A percentile compares a stretch with the other conserved stretches of the same genome.
phyloP scores from a whole-genome alignment of 2,797 vertebrate genomes.

The Smutsia gigantea region DNA sequence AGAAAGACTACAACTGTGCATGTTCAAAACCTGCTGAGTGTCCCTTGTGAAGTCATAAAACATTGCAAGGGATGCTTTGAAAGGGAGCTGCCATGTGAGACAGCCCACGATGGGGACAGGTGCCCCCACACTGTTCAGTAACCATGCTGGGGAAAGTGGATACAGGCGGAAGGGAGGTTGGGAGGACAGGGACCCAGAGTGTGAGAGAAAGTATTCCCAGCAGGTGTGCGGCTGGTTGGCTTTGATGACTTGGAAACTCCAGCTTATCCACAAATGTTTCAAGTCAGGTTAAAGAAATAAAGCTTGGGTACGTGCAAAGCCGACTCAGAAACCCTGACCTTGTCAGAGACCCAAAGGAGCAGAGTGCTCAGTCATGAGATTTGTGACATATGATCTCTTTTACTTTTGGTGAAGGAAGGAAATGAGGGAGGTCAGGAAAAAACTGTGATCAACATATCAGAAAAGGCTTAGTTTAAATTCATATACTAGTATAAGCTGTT shows the following conservation, averaged over 20 bases:
- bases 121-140: too few species aligned
- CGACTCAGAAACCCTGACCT: neutral
- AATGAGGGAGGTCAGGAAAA: neutral
- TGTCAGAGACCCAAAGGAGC: neutral
- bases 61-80: neutral
- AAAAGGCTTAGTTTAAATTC: neutral
- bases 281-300: neutral
- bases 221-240: neutral
- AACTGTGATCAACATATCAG: neutral
- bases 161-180: neutral
- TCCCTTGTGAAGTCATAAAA: too few species aligned
- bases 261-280: neutral
- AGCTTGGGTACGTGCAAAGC: rapidly evolving
- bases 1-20: neutral
- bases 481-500: neutral
- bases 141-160: neutral
- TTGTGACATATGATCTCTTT: neutral
- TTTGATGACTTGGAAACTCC: neutral
- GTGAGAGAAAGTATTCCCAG: neutral
- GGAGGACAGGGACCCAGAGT: neutral
- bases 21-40: neutral
- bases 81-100: neutral
- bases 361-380: neutral
- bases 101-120: rapidly evolving
- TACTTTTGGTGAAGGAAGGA: neutral